Conservation (phyloP, 2,113 vertebrate species). For the Alligator sinensis region DNA sequence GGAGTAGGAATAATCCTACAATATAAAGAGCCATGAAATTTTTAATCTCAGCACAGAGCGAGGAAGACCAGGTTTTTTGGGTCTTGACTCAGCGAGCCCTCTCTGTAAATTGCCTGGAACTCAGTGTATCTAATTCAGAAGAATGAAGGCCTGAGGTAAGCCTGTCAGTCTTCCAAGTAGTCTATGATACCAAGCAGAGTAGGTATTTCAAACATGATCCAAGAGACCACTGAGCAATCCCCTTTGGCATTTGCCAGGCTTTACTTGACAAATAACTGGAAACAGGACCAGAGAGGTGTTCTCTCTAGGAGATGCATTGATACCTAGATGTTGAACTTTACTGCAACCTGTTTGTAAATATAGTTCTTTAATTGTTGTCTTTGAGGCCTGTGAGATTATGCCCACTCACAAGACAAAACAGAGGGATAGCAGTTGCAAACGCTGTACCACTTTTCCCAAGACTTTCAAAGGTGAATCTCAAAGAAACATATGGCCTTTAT, state of each 20-base stretch:
- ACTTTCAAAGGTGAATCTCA: slow-evolving; percentile 13
- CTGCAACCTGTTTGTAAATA: slow-evolving; percentile 48
- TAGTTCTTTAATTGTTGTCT: slow-evolving; percentile 59
- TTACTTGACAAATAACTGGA: slow-evolving; percentile 46
- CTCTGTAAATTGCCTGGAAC: accelerated
- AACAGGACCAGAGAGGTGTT: slow-evolving; percentile 23
- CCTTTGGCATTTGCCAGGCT: neutral
- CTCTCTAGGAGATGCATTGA: slow-evolving; percentile 55
- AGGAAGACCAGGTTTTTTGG: neutral
- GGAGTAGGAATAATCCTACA: slow-evolving; percentile 36
- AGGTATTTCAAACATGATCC: neutral
- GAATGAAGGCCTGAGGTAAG: neutral
- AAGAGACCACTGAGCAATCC: neutral
- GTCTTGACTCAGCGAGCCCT: neutral
- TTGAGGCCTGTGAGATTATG: slow-evolving; percentile 25
- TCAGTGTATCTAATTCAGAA: neutral
- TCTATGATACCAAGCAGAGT: neutral
- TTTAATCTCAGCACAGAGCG: slow-evolving; percentile 32
- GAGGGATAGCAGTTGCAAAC: neutral
- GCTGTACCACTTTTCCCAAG: neutral
- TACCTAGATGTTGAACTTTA: slow-evolving; percentile 48
- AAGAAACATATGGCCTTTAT: neutral
- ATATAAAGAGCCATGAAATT: slow-evolving; percentile 18
- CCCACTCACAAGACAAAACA: neutral
- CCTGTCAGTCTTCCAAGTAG: neutral